phyloP scores from a whole-genome alignment of 2,797 vertebrate species.

The Helarctos malayanus region DNA sequence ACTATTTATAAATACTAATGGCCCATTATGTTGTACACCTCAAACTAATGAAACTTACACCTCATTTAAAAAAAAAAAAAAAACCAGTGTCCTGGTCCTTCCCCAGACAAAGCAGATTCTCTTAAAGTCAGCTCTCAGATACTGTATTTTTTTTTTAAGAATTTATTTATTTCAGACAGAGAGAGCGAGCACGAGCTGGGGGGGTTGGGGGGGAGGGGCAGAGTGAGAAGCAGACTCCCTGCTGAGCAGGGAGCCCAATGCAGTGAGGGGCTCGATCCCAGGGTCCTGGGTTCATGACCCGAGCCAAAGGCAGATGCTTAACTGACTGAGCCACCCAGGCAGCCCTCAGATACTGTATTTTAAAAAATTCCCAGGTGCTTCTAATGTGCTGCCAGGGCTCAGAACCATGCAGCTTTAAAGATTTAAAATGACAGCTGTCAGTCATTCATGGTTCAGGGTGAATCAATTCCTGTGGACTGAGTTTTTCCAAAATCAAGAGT shows the following conservation, averaged over 20 bases:
- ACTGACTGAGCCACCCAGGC: too few species aligned
- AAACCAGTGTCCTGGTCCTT: neutral
- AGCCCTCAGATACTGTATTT: neutral
- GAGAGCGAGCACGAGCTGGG: too few species aligned
- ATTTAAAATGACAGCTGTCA: neutral
- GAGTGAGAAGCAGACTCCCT: too few species aligned
- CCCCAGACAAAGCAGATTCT: neutral
- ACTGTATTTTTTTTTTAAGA: neutral
- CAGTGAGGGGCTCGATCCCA: too few species aligned
- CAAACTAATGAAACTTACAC: neutral
- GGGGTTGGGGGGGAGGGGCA: too few species aligned
- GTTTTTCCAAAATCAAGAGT: neutral
- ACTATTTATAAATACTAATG: constrained; percentile 15
- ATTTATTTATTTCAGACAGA: too few species aligned
- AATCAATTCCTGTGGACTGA: neutral
- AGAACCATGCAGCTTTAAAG: neutral
- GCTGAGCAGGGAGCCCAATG: too few species aligned
- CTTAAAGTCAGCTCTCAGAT: neutral
- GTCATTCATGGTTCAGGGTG: neutral
- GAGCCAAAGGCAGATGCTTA: too few species aligned
- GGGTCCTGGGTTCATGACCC: too few species aligned
- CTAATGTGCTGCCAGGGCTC: neutral
- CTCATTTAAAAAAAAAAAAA: neutral
- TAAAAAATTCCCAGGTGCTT: neutral
- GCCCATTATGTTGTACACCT: neutral